Evolutionary conservation across 2,888 invertebrate genomes (phyloP), one percentile per base, ranked within the genome.

Genomic region (Encarsia formosa): DNA sequence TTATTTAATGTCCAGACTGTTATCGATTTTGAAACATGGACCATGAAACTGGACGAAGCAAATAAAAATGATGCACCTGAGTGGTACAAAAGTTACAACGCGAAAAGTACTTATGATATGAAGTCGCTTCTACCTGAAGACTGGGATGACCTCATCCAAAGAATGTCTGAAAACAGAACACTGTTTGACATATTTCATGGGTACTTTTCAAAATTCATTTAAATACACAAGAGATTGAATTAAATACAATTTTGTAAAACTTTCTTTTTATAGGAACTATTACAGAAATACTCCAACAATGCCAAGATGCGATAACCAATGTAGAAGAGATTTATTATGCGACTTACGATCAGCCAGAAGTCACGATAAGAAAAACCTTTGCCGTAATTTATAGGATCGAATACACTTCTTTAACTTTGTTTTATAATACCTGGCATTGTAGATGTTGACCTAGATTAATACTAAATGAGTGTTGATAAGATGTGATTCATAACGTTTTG

Each of bases 21-120:
- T 1, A 11, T 56, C 6, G 53, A 56, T 23, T 49, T 49, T 13
- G 56, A 56, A 18, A 56, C 56, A 3, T 56, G 56, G 56, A 51
- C 44, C 9, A 56, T 53, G 48, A 48, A 56, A 41, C 50, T 56
- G 13, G 50, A 50, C 9, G 50, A 56, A 24, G 56, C 56, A 8
- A 56, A 56, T 37, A 19, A 6, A 2, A 45, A 48, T 19, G 56
- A 44, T 13, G 29, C 44, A 11, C 56, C 56, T 2, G 38, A 44
- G 9, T 56, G 56, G 56, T 41, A 47, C 32, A 56, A 56, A 26
- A 34, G 53, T 1, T 56, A 56, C 24, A 50, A 3, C 9, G 56
- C 56, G 6, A 44, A n/a, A 15, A 9, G 19, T 3, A 41, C 47
- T 34, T 56, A 56, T 18, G 41, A 43, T 4, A 56, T 56, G 53